Conservation (phyloP, 2,113 vertebrate species). For the Falco punctatus region DNA sequence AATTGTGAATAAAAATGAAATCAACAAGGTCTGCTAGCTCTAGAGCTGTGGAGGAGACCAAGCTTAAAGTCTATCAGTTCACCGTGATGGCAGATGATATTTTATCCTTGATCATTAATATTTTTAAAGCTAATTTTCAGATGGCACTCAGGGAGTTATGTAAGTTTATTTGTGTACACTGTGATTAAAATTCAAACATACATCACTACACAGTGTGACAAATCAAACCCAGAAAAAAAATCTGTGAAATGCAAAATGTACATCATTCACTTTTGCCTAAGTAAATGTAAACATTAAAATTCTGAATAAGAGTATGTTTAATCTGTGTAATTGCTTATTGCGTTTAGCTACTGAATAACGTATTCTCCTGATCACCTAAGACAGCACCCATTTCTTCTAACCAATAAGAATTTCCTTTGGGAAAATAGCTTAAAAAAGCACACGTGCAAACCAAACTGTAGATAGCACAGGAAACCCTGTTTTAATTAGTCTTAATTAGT, state of each 20-base stretch:
- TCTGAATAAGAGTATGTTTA: background rate
- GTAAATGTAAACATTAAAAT: background rate
- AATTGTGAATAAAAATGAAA: slow-evolving; percentile 13
- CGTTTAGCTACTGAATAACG: background rate
- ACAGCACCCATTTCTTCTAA: background rate
- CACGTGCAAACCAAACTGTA: background rate
- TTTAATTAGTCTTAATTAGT: background rate
- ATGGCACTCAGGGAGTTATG: background rate
- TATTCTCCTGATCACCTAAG: background rate
- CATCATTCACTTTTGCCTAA: background rate
- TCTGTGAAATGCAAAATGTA: background rate
- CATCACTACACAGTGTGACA: background rate
- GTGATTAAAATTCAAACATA: background rate
- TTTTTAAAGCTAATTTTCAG: background rate
- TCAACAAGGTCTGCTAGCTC: background rate
- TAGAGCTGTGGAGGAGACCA: background rate
- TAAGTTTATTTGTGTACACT: background rate
- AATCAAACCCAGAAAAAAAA: background rate
- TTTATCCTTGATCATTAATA: background rate
- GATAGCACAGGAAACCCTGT: background rate
- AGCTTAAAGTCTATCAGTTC: background rate
- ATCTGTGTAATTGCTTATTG: background rate
- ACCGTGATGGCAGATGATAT: background rate
- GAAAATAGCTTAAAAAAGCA: background rate
- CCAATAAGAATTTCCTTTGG: background rate